Evolutionary conservation across 2,888 invertebrate species (phyloP), one percentile per base, ranked within the genome.

Genomic region (Synanthedon myopaeformis): DNA sequence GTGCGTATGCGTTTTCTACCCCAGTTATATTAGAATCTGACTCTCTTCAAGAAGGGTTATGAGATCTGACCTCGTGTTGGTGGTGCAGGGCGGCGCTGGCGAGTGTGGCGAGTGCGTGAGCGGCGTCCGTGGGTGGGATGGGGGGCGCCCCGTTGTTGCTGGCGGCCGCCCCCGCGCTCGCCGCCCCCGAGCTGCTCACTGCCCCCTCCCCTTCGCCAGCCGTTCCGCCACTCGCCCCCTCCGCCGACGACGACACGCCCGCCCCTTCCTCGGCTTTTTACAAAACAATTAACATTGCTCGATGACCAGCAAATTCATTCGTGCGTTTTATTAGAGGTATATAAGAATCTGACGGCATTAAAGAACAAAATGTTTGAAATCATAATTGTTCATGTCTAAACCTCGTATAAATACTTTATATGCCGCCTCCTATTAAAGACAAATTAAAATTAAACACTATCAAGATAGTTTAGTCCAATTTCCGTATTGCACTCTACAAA

Each of bases 41-140:
- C 3, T 12, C 4, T 45, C 13, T 13, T 2, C 13, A 12, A 17
- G 12, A 23, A 23, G 5, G n/a, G 23, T 17, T 23, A 50, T 35
- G 50, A 10, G 55, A 78, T 83, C 82, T 45, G 45, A 35, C 35
- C 19, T 81, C 83, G 52, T 81, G 74, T 1, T 79, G 80, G 57
- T 85, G 85, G 61, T 86, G 82, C 42, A 92, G 85, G 41, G 93
- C 93, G 50, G 93, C 93, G 59, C 92, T 91, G 53, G 93, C 93
- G 45, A 93, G 85, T 3, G 93, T 93, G 49, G 92, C 90, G 53
- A 93, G 84, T 28, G 93, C 92, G 68, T 93, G 92, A 61, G 90
- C 90, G 49, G 90, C 90, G 70, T 88, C 88, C 1, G 88, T 69
- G 54, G 89, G 83, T 55, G 86, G 84, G 56, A 88, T 79, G 4